phyloP scores from a whole-genome alignment of 2,797 vertebrate species.

The Chromis chromis region DNA sequence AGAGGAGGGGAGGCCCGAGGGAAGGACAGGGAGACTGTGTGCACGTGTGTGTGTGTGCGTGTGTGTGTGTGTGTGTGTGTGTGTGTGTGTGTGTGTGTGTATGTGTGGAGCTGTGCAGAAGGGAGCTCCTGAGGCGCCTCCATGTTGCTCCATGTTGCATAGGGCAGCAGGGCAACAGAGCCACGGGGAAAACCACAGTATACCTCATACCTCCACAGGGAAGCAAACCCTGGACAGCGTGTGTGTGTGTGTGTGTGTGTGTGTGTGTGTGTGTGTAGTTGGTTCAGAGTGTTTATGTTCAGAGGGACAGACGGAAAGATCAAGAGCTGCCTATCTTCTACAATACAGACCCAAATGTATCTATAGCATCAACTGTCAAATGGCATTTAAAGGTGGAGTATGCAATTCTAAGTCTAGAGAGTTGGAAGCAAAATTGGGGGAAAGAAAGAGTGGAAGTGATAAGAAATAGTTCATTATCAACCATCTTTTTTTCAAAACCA shows the following conservation, averaged over 20 bases:
- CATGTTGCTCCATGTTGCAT: constrained; percentile 37
- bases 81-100: constrained; percentile 5
- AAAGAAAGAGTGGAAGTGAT: no score
- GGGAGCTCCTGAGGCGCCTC: constrained; percentile 34
- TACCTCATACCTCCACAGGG: constrained; percentile 11
- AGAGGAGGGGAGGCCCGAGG: constrained; percentile 42
- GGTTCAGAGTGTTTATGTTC: neutral
- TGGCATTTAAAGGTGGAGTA: neutral
- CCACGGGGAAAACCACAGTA: constrained; percentile 19
- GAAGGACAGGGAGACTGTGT: constrained; percentile 30
- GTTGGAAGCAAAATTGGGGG: no score
- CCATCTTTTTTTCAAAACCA: no score
- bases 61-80: constrained; percentile 14
- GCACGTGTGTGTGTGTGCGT: constrained; percentile 30
- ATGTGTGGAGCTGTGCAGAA: constrained; percentile 27
- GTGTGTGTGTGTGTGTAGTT: neutral
- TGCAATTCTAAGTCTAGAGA: no score
- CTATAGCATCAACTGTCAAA: neutral
- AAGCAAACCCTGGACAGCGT: constrained; percentile 5
- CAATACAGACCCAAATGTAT: neutral
- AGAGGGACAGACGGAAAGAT: neutral
- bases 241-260: neutral
- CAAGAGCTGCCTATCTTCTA: neutral
- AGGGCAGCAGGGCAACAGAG: constrained; percentile 14
- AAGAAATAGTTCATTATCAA: no score